These are phyloP conservation scores for Phalacrocorax pelagicus DNA, from an alignment of 2,113 vertebrate genomes.

Conservation along the genomic window DNA sequence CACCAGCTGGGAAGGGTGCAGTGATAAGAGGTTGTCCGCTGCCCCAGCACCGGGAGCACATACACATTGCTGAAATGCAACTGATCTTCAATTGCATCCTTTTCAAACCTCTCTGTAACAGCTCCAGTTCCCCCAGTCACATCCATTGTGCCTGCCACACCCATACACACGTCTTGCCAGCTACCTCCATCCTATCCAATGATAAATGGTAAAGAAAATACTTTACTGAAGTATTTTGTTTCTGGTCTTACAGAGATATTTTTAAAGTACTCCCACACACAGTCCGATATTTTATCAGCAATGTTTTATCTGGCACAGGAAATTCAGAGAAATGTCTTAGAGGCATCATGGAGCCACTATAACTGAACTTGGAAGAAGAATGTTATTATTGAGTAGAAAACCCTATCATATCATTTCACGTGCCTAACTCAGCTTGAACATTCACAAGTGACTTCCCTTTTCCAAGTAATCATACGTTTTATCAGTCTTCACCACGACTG, in stretches of 20 bases:
- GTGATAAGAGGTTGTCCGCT: not conserved
- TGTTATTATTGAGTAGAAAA: not conserved
- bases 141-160: not conserved
- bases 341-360: not conserved
- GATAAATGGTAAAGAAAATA: not conserved
- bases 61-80: not conserved
- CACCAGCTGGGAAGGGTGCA: not conserved
- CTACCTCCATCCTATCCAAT: not conserved
- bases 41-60: not conserved
- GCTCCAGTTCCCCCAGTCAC: not conserved
- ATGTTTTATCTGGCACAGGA: not conserved
- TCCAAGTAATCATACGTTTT: not conserved
- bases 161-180: not conserved
- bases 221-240: not conserved
- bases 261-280: not conserved
- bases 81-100: not conserved
- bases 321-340: not conserved
- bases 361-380: not conserved
- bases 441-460: not conserved
- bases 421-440: not conserved
- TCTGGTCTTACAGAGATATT: not conserved
- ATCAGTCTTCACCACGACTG: not conserved
- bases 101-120: not conserved
- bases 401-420: rapidly evolving
- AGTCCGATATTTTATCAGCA: not conserved